Conservation (phyloP, 2,888 invertebrate species). For the Lithophane semibrunnea region DNA sequence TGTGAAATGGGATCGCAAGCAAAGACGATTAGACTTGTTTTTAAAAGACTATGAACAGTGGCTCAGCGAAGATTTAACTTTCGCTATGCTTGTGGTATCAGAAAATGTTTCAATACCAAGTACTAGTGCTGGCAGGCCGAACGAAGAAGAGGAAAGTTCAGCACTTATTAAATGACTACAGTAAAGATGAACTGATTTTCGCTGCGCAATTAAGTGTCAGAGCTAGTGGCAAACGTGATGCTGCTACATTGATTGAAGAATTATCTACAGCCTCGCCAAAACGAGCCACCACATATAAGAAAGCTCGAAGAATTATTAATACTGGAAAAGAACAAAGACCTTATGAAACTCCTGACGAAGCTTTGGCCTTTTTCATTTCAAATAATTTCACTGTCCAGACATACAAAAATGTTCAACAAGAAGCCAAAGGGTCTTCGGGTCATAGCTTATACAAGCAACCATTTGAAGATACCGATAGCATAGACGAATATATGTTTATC, state of each 20-base stretch:
- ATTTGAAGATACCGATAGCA: conserved; percentile 25
- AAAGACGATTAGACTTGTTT: conserved; percentile 30
- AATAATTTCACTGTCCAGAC: conserved; percentile 6
- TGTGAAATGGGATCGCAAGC: too few species aligned
- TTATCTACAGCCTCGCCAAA: conserved; percentile 30
- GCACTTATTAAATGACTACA: conserved; percentile 29
- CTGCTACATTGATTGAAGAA: conserved; percentile 35
- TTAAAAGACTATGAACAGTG: conserved; percentile 21
- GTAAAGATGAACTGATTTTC: conserved; percentile 27
- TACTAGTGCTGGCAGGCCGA: conserved; percentile 1
- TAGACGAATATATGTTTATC: conserved; percentile 21
- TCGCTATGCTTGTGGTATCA: conserved; percentile 10
- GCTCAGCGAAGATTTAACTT: conserved; percentile 6
- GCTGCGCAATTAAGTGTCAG: conserved; percentile 42
- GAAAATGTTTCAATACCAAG: conserved; percentile 1
- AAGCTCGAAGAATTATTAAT: conserved; percentile 29
- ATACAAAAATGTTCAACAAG: neutral
- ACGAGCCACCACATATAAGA: conserved; percentile 32
- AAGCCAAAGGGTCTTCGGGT: neutral
- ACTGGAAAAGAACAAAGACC: conserved; percentile 3
- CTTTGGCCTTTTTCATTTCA: neutral
- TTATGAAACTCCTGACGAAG: conserved; percentile 5
- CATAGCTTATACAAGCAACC: conserved; percentile 28
- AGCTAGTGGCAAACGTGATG: conserved; percentile 40
- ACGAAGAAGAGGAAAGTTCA: conserved; percentile 4